These are phyloP conservation scores for Lycaena phlaeas DNA, from an alignment of 2,888 invertebrate species.

Conservation along the genomic window DNA sequence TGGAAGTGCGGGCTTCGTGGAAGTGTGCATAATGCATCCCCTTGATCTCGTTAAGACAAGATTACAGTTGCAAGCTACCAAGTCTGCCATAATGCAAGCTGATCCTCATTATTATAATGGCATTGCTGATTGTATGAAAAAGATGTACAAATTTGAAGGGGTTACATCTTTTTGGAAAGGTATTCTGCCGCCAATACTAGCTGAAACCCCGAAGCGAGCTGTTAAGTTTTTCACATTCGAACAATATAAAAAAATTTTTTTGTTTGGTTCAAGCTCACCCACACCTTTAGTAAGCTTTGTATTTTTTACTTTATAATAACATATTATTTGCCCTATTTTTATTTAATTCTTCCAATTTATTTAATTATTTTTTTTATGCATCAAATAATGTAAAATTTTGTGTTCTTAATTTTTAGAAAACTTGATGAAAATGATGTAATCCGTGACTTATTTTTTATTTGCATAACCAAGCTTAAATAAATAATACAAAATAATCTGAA, in stretches of 20 bases:
- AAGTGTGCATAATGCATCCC: constrained; percentile 97
- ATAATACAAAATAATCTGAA: too few relatives aligned
- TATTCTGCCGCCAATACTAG: constrained; percentile 91
- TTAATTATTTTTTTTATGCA: too few relatives aligned
- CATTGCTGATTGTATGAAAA: constrained; percentile 87
- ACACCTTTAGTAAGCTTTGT: constrained; percentile 86
- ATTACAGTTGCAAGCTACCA: constrained; percentile 50
- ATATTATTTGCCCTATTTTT: background rate
- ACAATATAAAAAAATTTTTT: constrained; percentile 89
- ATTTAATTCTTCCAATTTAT: background rate
- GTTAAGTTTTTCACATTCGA: constrained; percentile 96
- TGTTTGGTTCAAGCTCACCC: constrained; percentile 82
- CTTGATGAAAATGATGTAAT: too few relatives aligned
- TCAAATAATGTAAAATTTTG: too few relatives aligned
- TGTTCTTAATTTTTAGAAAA: too few relatives aligned
- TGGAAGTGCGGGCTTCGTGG: constrained; percentile 93
- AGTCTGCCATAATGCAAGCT: constrained; percentile 28
- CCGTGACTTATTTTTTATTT: too few relatives aligned
- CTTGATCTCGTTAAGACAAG: constrained; percentile 94
- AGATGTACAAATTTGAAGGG: constrained; percentile 92
- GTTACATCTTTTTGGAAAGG: constrained; percentile 92
- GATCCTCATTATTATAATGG: constrained; percentile 81
- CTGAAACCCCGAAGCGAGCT: constrained; percentile 95
- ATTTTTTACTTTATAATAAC: constrained; percentile 18
- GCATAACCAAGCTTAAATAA: too few relatives aligned